Percentiles rank a stretch among this genome's conserved stretches.
These are phyloP conservation scores for Calidris pugnax DNA, from an alignment of 2,113 vertebrate species.

Conservation along the genomic window DNA sequence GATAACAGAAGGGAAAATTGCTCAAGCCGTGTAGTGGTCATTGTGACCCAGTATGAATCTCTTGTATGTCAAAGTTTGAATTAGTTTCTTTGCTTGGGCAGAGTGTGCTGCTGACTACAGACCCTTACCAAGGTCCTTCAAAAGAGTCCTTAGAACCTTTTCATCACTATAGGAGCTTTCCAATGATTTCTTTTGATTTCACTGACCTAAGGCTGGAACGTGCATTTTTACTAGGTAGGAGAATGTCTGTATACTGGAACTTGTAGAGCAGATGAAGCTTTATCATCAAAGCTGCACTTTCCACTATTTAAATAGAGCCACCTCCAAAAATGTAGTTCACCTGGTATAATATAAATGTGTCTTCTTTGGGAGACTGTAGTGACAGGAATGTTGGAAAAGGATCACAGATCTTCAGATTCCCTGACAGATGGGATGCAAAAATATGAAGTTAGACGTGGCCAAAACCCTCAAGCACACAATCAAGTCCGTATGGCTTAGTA, in stretches of 20 bases:
- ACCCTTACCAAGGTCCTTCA: not conserved
- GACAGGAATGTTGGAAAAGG: not conserved
- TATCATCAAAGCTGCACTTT: not conserved
- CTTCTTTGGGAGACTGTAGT: not conserved
- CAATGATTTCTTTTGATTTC: not conserved
- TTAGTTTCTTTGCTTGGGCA: not conserved
- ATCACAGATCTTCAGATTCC: not conserved
- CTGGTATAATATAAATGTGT: not conserved
- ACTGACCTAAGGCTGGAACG: not conserved
- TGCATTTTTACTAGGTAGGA: not conserved
- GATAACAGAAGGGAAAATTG: not conserved
- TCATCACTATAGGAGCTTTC: not conserved
- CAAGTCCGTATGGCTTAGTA: not conserved
- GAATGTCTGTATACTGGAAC: not conserved
- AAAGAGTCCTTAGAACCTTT: not conserved
- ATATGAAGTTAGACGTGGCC: not conserved
- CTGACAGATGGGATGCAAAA: not conserved
- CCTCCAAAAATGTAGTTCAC: not conserved
- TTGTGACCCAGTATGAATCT: not conserved
- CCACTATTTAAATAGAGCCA: not conserved
- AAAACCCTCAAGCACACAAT: not conserved
- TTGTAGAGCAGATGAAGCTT: not conserved
- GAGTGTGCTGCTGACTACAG: not conserved
- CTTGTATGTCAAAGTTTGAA: not conserved
- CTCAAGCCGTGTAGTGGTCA: not conserved